Conservation (phyloP, 2,797 vertebrate genomes). For the Enteromius argenteus region DNA sequence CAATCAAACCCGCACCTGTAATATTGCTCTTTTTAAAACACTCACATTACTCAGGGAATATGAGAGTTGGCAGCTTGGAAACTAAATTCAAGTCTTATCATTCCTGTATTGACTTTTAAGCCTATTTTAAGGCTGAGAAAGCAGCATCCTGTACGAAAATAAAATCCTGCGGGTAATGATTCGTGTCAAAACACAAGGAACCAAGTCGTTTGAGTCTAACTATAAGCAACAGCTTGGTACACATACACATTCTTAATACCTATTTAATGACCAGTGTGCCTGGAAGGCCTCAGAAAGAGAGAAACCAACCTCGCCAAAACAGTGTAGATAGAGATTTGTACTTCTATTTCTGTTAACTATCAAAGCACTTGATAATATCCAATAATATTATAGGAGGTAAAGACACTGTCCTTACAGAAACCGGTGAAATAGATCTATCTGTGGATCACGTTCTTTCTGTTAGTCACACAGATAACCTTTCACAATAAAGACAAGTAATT, state of each 20-base stretch:
- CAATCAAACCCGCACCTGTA: conserved; percentile 44
- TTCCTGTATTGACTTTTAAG: neutral
- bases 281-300: conserved; percentile 47
- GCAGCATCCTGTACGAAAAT: neutral
- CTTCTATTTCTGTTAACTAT: conserved; percentile 18
- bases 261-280: conserved; percentile 60
- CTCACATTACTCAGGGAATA: neutral
- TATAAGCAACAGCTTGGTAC: conserved; percentile 15
- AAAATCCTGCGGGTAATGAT: conserved; percentile 11
- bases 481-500: conserved; percentile 52
- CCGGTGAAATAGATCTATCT: conserved; percentile 21
- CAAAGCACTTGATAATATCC: conserved; percentile 16
- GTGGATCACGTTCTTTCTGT: conserved; percentile 28
- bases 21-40: conserved; percentile 12
- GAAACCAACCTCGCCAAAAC: conserved; percentile 32
- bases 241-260: conserved; percentile 50
- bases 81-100: conserved; percentile 37
- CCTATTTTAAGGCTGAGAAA: neutral
- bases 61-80: conserved; percentile 27
- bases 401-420: neutral
- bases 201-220: conserved; percentile 2
- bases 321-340: conserved; percentile 33
- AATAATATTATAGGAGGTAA: neutral
- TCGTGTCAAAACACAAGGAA: conserved; percentile 26
- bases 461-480: conserved; percentile 37